Percentiles rank a stretch among this genome's conserved stretches.
Conservation (phyloP, 2,797 vertebrate species). For the Macroramphosus scolopax region DNA sequence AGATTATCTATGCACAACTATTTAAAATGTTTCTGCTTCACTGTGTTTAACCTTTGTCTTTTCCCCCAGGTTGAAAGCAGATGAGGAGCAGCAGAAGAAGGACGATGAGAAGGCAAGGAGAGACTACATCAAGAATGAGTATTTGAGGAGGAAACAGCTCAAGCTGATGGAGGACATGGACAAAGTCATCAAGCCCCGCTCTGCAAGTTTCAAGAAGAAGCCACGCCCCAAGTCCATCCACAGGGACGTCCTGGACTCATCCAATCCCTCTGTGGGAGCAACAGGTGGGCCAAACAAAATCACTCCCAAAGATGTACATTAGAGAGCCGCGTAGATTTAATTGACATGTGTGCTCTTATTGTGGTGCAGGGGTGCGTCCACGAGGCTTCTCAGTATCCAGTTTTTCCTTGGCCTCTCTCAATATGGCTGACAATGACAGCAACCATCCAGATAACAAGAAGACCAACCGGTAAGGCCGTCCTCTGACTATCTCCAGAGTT, state of each 20-base stretch:
- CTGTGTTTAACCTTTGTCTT: background rate
- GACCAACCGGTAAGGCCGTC: conserved; percentile 84
- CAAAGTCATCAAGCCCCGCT: conserved; percentile 86
- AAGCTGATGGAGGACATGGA: conserved; percentile 97
- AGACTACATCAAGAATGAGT: conserved; percentile 93
- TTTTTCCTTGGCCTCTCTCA: conserved; percentile 93
- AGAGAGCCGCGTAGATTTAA: background rate
- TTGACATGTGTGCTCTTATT: conserved; percentile 51
- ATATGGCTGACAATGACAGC: conserved; percentile 87
- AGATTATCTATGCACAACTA: too few species aligned
- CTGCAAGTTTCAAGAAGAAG: conserved; percentile 87
- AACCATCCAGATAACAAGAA: conserved; percentile 89
- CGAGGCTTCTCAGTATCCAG: conserved; percentile 92
- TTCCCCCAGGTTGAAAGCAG: conserved; percentile 84
- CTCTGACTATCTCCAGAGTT: background rate
- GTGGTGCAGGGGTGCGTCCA: conserved; percentile 80
- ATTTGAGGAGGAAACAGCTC: conserved; percentile 91
- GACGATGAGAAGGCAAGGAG: conserved; percentile 89
- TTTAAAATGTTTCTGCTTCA: background rate
- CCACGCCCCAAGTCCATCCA: conserved; percentile 95
- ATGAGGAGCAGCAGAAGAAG: conserved; percentile 92
- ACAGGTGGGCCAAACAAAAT: conserved; percentile 76
- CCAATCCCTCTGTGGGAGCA: conserved; percentile 81
- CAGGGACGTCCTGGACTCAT: conserved; percentile 88
- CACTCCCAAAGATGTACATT: fast-evolving